These are phyloP conservation scores for Drosophila gaucha DNA, from an alignment of 2,888 invertebrate genomes.

Conservation along the genomic window DNA sequence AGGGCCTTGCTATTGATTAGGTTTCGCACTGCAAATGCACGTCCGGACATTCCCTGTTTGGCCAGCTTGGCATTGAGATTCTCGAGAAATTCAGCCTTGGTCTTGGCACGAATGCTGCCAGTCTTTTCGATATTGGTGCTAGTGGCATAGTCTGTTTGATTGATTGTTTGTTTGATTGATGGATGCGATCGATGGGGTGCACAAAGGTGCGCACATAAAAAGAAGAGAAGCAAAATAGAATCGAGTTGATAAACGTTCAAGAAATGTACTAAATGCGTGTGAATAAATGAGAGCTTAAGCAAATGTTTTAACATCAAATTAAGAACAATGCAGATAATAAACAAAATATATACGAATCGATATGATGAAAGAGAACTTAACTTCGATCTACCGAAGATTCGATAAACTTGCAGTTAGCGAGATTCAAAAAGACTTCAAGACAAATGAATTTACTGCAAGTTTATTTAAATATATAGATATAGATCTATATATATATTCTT, in stretches of 20 bases:
- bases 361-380: not conserved
- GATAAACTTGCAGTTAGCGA: not conserved
- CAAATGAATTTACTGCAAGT: not conserved
- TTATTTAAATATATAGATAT: not conserved
- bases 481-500: not conserved
- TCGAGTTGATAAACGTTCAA: conserved; percentile 28
- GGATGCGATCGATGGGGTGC: conserved; percentile 29
- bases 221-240: conserved; percentile 42
- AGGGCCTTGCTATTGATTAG: conserved; percentile 90
- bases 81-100: conserved; percentile 89
- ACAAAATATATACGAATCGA: conserved; percentile 1
- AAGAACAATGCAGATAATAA: conserved; percentile 32
- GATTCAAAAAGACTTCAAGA: not conserved
- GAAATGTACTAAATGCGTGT: conserved; percentile 3
- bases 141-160: conserved; percentile 78
- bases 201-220: conserved; percentile 36
- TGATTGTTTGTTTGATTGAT: conserved; percentile 1
- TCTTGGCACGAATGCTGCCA: conserved; percentile 84
- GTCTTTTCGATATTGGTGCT: conserved; percentile 85
- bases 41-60: conserved; percentile 87
- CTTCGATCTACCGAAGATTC: not conserved
- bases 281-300: conserved; percentile 18
- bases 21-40: conserved; percentile 89
- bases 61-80: conserved; percentile 92
- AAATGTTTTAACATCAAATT: conserved; percentile 11